A percentile compares a stretch with the other conserved stretches of the same genome.
These are phyloP conservation scores for Spea bombifrons DNA, from an alignment of 2,113 vertebrate genomes.

Conservation along the genomic window DNA sequence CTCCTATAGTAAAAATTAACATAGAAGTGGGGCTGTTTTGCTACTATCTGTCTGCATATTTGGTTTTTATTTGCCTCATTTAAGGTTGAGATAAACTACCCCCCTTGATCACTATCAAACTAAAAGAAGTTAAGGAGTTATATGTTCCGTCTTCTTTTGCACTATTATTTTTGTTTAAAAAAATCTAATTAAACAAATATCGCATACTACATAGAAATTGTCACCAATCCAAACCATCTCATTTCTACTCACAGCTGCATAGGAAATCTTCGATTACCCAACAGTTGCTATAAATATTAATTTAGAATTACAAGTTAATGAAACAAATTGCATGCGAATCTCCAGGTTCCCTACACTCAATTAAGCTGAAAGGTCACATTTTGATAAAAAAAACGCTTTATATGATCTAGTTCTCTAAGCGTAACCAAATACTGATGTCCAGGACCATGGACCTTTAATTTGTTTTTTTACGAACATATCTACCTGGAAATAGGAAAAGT, in stretches of 20 bases:
- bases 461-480: constrained; percentile 19
- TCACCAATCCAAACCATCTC: background rate
- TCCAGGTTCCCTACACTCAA: constrained; percentile 1
- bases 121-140: too few relatives aligned
- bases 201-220: too few relatives aligned
- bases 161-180: too few relatives aligned
- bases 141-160: too few relatives aligned
- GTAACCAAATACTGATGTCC: constrained; percentile 26
- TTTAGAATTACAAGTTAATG: constrained; percentile 36
- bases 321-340: constrained; percentile 23
- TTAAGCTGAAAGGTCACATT: constrained; percentile 41
- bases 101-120: too few relatives aligned
- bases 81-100: too few relatives aligned
- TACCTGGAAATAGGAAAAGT: constrained; percentile 34
- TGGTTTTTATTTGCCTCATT: too few relatives aligned
- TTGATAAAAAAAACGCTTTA: constrained; percentile 35
- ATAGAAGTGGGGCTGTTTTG: too few relatives aligned
- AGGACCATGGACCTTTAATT: constrained; percentile 7
- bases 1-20: too few relatives aligned
- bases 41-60: too few relatives aligned
- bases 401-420: constrained; percentile 29
- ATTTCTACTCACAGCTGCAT: background rate
- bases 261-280: background rate
- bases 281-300: constrained; percentile 20
- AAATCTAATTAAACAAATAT: too few relatives aligned